Evolutionary conservation across 2,888 invertebrate species (phyloP), one percentile per base, ranked within the genome.

Genomic region (Quadroppia sp.): DNA sequence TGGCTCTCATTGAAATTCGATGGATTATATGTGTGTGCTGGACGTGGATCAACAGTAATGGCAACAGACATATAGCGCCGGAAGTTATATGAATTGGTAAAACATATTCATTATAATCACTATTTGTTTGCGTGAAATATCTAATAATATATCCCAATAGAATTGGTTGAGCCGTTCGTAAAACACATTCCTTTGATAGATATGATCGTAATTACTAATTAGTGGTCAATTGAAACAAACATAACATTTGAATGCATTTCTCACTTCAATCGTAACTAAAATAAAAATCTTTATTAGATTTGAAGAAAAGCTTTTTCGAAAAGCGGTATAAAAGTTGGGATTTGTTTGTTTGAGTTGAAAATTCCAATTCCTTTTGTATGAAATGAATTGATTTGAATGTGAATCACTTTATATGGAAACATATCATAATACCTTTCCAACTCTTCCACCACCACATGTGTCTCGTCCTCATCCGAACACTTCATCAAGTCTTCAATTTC

Each of bases 21-120:
- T 89, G 85, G 23, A 90, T 87, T 23, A 88, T 89, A 85, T 91
- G 92, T 0, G 92, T 91, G 83, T 97, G 97, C 77, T 90, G 88
- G 17, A 90, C 84, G 78, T 92, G 84, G 30, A 92, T 88, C 17
- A 91, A 92, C 87, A 3, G 88, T 88, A 0, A 84, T 86, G 0
- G 92, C 91, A 81, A n/a, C n/a, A 90, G 91, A 70, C 89, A 81
- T 28, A 93, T 88, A 7, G 88, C 88, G 0, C 84, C 86, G 0
- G 92, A 36, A 13, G 36, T 23, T 40, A 67, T 2, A 32, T 9
- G 6, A 20, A 42, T 67, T 13, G 36, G 4, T 2, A 20, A 1
- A n/a, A 36, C 17, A 23, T 23, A 17, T 69, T 42, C 32, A 9
- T 9, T 36, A 64, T 36, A 36, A 32, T 28, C 53, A 30, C 23